Base-by-base conservation (phyloP, 1,140 invertebrate species). In the Drosophila biarmipes region DNA sequence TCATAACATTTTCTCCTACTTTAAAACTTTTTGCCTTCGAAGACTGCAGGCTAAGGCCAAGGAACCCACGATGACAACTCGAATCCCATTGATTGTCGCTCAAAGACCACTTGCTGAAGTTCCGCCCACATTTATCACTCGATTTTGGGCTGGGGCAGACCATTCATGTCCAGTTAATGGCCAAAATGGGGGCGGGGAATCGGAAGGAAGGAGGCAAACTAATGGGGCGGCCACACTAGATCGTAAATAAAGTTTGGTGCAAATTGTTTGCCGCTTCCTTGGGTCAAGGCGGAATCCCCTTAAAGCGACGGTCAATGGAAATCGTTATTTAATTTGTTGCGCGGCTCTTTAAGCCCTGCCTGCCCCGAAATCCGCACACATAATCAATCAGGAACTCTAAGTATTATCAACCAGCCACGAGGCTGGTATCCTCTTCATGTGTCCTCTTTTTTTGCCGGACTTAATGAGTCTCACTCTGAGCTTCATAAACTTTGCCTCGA, bases 391-490 rank as follows among this genome's bases (percentile, higher is more conserved):
- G 56, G 45, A 29, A 55, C 24, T 12, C 24, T n/a, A 43, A 61
- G 55, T 61, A 45, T 31, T 52, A 38, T 17, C 64, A 35, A 56
- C 61, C 74, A 76, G 73, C 52, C 45, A 87, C 37, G 34, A 42
- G 38, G 29, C 21, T n/a, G n/a, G n/a, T n/a, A n/a, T n/a, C n/a
- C 37, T 29, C 62, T 66, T 29, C 58, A 42, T 34, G 8, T 17
- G 3, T 14, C 15, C 46, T 42, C 19, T 42, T 17, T 11, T 43
- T 11, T 2, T 19, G 2, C 53, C 43, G 34, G 57, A 71, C 76
- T 80, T 84, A 89, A 89, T 89, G 84, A 89, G 81, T 89, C 79
- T 67, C 79, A 73, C 61, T 52, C 61, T 52, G 51, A 34, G 56
- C 57, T 81, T 40, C 46, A 53, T 76, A 76, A 80, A 67, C 62